Conservation (phyloP, 1,140 invertebrate genomes). For the Eriosoma lanigerum region DNA sequence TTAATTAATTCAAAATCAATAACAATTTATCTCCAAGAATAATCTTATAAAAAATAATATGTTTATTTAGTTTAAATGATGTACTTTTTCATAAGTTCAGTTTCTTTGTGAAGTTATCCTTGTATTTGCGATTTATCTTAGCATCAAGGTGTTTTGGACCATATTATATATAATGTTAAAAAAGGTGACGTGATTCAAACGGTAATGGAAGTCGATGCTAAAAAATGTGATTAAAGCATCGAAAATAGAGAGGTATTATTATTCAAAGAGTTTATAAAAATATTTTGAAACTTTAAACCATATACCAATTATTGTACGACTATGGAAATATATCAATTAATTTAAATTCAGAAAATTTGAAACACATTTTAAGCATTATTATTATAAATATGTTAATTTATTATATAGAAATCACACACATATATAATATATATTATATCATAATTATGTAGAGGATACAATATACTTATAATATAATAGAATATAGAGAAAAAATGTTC, state of each 20-base stretch:
- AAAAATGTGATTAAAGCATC: conserved; percentile 8
- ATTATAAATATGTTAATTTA: no score
- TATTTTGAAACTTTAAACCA: neutral
- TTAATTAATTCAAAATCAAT: neutral
- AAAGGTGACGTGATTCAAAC: conserved; percentile 29
- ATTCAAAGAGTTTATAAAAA: conserved; percentile 30
- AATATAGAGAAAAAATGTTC: no score
- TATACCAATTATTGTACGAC: neutral
- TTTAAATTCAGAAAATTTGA: neutral
- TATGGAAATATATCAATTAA: neutral
- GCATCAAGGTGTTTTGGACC: conserved; percentile 5
- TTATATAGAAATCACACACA: no score
- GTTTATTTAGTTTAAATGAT: conserved; percentile 17
- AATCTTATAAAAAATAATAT: neutral
- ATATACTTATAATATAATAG: no score
- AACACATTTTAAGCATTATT: no score
- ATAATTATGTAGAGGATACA: no score
- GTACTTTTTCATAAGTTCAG: neutral
- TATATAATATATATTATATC: no score
- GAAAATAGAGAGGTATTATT: neutral
- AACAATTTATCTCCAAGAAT: neutral
- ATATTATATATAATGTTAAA: conserved; percentile 17
- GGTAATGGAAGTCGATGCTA: conserved; percentile 9
- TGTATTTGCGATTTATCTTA: conserved; percentile 24
- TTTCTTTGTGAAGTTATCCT: conserved; percentile 21